Evolutionary conservation across 2,888 invertebrate species (phyloP).

Genomic region (Meloe dianella): DNA sequence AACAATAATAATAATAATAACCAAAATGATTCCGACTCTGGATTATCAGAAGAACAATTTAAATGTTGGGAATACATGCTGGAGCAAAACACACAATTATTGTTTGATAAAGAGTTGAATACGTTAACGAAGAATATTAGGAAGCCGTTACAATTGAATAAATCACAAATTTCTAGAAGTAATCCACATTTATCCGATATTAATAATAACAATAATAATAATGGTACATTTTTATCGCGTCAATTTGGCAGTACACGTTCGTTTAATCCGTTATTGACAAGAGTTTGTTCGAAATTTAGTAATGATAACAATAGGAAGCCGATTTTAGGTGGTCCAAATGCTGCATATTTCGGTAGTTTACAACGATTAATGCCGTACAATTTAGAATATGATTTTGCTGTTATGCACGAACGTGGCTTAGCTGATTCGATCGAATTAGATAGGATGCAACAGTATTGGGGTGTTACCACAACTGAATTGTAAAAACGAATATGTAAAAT

Average conservation of each 20-base stretch:
- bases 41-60: slow-evolving; percentile 82
- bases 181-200: slow-evolving; percentile 70
- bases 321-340: slow-evolving; percentile 77
- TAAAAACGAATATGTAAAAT: slow-evolving; percentile 50
- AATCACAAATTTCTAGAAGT: slow-evolving; percentile 70
- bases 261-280: slow-evolving; percentile 69
- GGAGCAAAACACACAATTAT: slow-evolving; percentile 85
- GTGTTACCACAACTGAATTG: slow-evolving; percentile 85
- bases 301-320: slow-evolving; percentile 67
- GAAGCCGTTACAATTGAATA: slow-evolving; percentile 63
- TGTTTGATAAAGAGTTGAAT: slow-evolving; percentile 87
- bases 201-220: slow-evolving; percentile 52
- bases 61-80: slow-evolving; percentile 94
- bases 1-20: slow-evolving; percentile 27
- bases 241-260: slow-evolving; percentile 83
- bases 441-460: slow-evolving; percentile 91
- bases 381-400: slow-evolving; percentile 83
- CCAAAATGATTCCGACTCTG: slow-evolving; percentile 65
- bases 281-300: slow-evolving; percentile 66
- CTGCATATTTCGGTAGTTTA: slow-evolving; percentile 85
- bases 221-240: slow-evolving; percentile 68
- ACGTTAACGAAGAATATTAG: slow-evolving; percentile 72
- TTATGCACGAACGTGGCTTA: slow-evolving; percentile 77
- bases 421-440: slow-evolving; percentile 82
- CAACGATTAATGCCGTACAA: slow-evolving; percentile 85